Evolutionary conservation across 2,113 vertebrate species (phyloP).

Genomic region (Dendropsophus ebraccatus): DNA sequence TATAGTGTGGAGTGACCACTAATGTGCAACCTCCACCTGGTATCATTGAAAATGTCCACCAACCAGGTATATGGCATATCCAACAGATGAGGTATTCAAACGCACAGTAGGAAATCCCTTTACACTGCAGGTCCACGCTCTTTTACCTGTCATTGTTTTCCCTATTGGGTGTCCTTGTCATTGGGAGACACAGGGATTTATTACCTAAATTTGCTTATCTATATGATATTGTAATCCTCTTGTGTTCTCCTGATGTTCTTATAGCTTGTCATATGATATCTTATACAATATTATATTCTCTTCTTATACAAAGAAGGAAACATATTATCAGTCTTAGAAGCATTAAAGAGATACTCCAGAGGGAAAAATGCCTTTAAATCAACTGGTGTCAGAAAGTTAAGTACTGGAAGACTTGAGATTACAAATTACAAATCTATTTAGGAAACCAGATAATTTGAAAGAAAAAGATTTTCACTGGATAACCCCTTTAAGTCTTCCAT

Average conservation of each 20-base stretch:
- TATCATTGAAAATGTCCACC: neutral
- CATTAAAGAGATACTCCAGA: too few relatives aligned
- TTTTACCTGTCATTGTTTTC: neutral
- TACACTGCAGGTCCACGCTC: neutral
- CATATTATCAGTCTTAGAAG: neutral
- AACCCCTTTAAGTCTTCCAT: too few relatives aligned
- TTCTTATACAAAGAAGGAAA: too few relatives aligned
- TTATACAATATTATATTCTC: too few relatives aligned
- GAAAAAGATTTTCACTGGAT: too few relatives aligned
- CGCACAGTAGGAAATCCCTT: neutral
- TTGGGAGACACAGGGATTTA: neutral
- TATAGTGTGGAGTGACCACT: too few relatives aligned
- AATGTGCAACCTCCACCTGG: neutral
- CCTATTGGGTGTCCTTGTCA: neutral
- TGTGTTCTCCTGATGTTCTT: neutral
- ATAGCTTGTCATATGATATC: neutral
- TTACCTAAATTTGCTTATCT: constrained; percentile 8
- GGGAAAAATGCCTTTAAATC: too few relatives aligned
- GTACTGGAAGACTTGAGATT: too few relatives aligned
- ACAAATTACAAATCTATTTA: too few relatives aligned
- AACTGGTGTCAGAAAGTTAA: too few relatives aligned
- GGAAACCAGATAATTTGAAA: too few relatives aligned
- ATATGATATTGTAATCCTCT: constrained; percentile 21
- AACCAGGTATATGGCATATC: neutral
- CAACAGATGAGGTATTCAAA: neutral